Base-by-base conservation (phyloP, 2,797 vertebrate species). In the Ara ararauna region DNA sequence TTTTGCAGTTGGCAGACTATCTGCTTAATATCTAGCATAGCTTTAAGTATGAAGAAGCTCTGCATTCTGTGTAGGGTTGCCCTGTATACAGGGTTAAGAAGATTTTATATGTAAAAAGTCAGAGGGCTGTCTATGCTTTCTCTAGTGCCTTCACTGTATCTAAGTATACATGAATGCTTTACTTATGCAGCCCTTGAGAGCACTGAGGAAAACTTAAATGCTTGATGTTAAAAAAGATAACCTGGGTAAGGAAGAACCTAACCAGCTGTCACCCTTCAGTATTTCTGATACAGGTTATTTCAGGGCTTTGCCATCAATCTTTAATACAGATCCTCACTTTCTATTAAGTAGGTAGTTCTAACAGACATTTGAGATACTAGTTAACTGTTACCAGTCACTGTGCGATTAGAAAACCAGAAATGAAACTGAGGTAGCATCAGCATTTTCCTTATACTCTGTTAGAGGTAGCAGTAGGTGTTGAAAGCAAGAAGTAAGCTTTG, bases 221-320 rank as follows among this genome's bases (percentile, higher is more conserved):
- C 40, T 68, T 87, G 24, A 24, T 15, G 18, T 67, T 72, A 72
- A 62, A 91, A n/a, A 21, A 71, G 44, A 38, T 45, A 26, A 58
- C 4, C 18, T 0, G 1, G 34, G 7, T 68, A 30, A 87, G 44
- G 27, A 70, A 44, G 36, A 79, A 19, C 38, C 29, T 48, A 79
- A 26, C 22, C 45, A 84, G 73, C 53, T 76, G 34, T 48, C 67
- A 79, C 40, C 67, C 54, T 68, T 64, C 36, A 68, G 11, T 8
- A 1, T 54, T 76, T 84, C 44, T 64, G 58, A 9, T 0, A 9
- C 0, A 48, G 65, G 27, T 80, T 67, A 36, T 61, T 75, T 70
- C 27, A 56, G 38, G 70, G 42, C 30, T 94, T 58, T 88, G 36
- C 62, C 17, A 24, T 44, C 36, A 47, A 51, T 71, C 11, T 45